Evolutionary conservation across 2,888 invertebrate species (phyloP).

Genomic region (Clostera curtula): DNA sequence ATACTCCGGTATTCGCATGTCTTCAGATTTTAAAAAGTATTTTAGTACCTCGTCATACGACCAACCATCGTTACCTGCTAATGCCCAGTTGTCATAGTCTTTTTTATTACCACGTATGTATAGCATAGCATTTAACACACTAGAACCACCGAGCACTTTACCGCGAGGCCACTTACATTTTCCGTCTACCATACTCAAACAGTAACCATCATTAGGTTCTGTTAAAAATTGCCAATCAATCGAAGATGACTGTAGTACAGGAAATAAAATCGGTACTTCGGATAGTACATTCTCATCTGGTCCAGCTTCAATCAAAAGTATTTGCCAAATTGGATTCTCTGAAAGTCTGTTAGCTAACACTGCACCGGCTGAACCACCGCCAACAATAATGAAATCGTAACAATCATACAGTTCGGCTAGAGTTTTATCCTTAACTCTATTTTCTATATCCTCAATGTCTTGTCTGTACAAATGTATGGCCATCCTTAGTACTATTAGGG

Average conservation of each 20-base stretch:
- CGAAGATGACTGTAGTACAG: slow-evolving; percentile 80
- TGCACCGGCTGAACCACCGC: slow-evolving; percentile 88
- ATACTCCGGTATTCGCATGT: slow-evolving; percentile 79
- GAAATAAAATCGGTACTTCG: slow-evolving; percentile 83
- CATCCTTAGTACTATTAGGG: slow-evolving; percentile 78
- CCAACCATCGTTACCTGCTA: slow-evolving; percentile 86
- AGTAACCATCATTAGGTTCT: slow-evolving; percentile 80
- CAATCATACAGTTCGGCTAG: slow-evolving; percentile 69
- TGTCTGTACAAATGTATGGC: slow-evolving; percentile 78
- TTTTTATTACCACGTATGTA: slow-evolving; percentile 88
- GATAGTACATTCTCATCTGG: slow-evolving; percentile 81
- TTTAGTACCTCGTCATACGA: slow-evolving; percentile 81
- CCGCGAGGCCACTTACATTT: slow-evolving; percentile 86
- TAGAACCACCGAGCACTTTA: slow-evolving; percentile 86
- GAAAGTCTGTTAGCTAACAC: slow-evolving; percentile 86
- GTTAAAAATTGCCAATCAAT: slow-evolving; percentile 90
- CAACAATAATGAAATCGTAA: slow-evolving; percentile 88
- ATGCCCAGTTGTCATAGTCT: slow-evolving; percentile 92
- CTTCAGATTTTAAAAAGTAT: slow-evolving; percentile 88
- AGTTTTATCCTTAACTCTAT: slow-evolving; percentile 75
- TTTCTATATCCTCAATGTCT: slow-evolving; percentile 80
- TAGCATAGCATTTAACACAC: slow-evolving; percentile 92
- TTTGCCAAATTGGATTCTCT: slow-evolving; percentile 81
- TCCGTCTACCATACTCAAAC: slow-evolving; percentile 78
- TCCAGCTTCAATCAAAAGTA: slow-evolving; percentile 88